Conservation (phyloP, 2,888 invertebrate genomes). For the Muscina levida region DNA sequence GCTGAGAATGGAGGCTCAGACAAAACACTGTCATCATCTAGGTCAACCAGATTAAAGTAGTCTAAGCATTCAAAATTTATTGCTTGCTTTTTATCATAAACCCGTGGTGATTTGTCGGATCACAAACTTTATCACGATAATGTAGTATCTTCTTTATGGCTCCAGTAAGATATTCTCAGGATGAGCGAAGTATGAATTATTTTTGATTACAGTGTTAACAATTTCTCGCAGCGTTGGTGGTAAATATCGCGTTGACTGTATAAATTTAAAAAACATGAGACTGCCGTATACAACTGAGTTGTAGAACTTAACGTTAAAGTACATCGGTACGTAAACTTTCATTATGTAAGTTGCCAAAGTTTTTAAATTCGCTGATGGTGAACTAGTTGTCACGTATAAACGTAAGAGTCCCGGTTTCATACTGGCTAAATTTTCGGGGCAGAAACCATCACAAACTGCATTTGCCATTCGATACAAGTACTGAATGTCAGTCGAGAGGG, state of each 20-base stretch:
- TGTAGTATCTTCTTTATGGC: slow-evolving; percentile 18
- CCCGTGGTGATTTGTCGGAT: background rate
- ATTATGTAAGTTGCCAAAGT: background rate
- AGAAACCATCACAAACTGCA: slow-evolving; percentile 22
- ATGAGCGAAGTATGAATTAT: slow-evolving; percentile 4
- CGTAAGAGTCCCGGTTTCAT: background rate
- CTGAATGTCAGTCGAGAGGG: slow-evolving; percentile 12
- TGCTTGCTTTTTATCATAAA: too few relatives aligned
- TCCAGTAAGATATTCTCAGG: slow-evolving; percentile 6
- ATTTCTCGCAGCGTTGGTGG: background rate
- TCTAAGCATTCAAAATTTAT: background rate
- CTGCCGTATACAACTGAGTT: background rate
- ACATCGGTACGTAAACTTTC: background rate
- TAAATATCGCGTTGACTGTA: slow-evolving; percentile 7
- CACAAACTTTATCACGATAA: slow-evolving; percentile 3
- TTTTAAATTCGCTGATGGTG: too few relatives aligned
- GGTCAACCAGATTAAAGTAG: background rate
- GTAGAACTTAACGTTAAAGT: background rate
- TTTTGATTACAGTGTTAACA: too few relatives aligned
- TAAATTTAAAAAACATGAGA: slow-evolving; percentile 3
- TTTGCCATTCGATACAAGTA: slow-evolving; percentile 26
- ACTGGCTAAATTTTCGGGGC: slow-evolving; percentile 9
- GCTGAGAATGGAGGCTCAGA: too few relatives aligned
- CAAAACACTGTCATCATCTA: background rate
- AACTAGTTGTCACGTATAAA: background rate